Conservation (phyloP, 1,140 invertebrate species). For the Neuroterus valhalla region DNA sequence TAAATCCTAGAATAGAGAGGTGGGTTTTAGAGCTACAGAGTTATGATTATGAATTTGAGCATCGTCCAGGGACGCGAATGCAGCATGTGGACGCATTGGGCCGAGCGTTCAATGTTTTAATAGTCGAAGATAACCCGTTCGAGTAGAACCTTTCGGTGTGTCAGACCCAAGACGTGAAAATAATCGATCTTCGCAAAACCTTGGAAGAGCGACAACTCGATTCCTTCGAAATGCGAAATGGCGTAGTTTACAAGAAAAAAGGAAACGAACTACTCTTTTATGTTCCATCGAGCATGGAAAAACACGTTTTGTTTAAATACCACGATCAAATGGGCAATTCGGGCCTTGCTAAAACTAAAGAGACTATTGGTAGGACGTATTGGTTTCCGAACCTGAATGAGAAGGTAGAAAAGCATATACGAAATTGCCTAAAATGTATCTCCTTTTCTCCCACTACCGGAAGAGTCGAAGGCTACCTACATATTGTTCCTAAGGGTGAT, state of each 20-base stretch:
- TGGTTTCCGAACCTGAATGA: slow-evolving; percentile 32
- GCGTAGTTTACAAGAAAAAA: too few relatives aligned
- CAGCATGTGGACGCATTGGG: too few relatives aligned
- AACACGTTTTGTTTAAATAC: not conserved
- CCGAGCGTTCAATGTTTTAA: too few relatives aligned
- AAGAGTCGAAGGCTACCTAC: slow-evolving; percentile 31
- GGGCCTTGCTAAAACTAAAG: slow-evolving; percentile 12
- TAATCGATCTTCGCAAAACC: too few relatives aligned
- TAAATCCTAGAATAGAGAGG: not conserved
- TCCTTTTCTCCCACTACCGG: slow-evolving; percentile 29
- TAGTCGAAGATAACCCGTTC: too few relatives aligned
- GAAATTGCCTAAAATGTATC: slow-evolving; percentile 32
- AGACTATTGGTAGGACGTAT: slow-evolving; percentile 34
- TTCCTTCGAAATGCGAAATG: too few relatives aligned
- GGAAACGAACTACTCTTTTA: too few relatives aligned
- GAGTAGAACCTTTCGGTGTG: too few relatives aligned
- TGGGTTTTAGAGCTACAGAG: not conserved
- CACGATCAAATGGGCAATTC: slow-evolving; percentile 35
- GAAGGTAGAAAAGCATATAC: slow-evolving; percentile 25
- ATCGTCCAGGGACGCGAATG: not conserved
- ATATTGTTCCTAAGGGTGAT: slow-evolving; percentile 18
- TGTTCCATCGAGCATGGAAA: too few relatives aligned
- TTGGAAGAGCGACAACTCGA: too few relatives aligned
- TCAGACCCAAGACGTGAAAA: too few relatives aligned
- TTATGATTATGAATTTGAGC: not conserved